Evolutionary conservation across 2,797 vertebrate species (phyloP), one percentile per base, ranked within the genome.

Genomic region (Bryconaethiops microstoma): DNA sequence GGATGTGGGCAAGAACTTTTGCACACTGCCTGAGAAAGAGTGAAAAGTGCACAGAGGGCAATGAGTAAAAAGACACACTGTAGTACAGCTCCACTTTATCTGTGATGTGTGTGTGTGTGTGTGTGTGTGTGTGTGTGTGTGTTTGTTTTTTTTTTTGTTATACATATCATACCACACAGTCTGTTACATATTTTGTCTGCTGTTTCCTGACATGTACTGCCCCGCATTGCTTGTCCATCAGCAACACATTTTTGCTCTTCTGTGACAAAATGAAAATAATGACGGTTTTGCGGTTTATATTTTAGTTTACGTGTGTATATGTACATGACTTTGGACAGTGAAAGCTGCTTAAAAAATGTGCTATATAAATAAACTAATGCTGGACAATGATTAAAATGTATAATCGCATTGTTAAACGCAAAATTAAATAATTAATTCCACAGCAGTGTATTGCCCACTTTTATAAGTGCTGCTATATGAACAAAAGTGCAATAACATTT

Each of bases 1-100:
- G 91, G 92, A 94, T 90, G 92, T 92, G 90, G 48, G 90, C 90
- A 70, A 68, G 83, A 86, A 85, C 9, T 48, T 78, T 87, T 80
- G 79, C 76, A 79, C 39, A 6, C 48, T 80, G 84, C 85, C 63
- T 79, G 75, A 85, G 39, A 77, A 70, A 64, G 78, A 81, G 73
- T 76, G 19, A 52, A 50, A 19, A 54, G 70, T 14, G 16, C 14
- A 54, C 23, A 54, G 14, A 82, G 55, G 62, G 55, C 39, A 60
- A 55, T 29, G 17, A 3, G 6, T 25, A 29, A 17, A 59, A n/a
- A 48, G 54, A 75, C 25, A 74, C 17, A 7, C 62, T 25, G 45
- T 48, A 8, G 45, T 8, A 8, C 7, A 48, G 45, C 45, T 48
- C 5, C 45, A 48, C 7, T 48, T 35, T 10, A 13, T 60, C 10